These are phyloP conservation scores for Montifringilla adamsi DNA, from an alignment of 2,113 vertebrate species.

Conservation along the genomic window DNA sequence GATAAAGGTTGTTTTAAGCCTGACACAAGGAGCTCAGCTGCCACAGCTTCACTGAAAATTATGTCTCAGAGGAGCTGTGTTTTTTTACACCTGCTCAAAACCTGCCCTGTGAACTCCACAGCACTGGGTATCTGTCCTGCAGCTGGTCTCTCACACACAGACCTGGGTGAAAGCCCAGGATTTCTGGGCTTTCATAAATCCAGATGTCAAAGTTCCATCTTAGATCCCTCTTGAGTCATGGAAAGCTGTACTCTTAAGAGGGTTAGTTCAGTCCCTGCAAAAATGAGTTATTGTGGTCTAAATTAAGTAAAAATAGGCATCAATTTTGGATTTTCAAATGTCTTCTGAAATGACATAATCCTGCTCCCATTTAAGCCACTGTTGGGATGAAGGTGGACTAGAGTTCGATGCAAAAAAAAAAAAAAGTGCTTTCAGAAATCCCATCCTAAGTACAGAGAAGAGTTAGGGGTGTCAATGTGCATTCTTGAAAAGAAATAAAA, in stretches of 20 bases:
- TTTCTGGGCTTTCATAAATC: neutral
- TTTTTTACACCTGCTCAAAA: neutral
- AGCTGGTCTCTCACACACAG: neutral
- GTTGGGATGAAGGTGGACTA: neutral
- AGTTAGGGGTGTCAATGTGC: neutral
- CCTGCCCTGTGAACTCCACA: neutral
- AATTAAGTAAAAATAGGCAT: neutral
- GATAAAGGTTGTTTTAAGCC: neutral
- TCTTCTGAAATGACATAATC: neutral
- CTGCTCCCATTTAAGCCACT: neutral
- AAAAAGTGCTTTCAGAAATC: neutral
- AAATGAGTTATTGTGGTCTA: neutral
- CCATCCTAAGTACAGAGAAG: neutral
- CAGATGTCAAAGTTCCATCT: neutral
- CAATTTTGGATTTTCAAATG: neutral
- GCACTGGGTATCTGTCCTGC: fast-evolving
- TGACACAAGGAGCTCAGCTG: neutral
- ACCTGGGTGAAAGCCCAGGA: neutral
- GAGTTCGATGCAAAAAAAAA: neutral
- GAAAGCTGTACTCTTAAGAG: neutral
- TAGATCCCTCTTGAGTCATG: neutral
- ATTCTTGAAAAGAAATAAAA: neutral
- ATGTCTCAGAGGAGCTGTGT: neutral
- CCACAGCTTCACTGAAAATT: neutral
- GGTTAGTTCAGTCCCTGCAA: neutral